Percentiles rank a stretch among this genome's conserved stretches.
These are phyloP conservation scores for Oscheius sp. DNA, from an alignment of 2,888 invertebrate species.

Conservation along the genomic window DNA sequence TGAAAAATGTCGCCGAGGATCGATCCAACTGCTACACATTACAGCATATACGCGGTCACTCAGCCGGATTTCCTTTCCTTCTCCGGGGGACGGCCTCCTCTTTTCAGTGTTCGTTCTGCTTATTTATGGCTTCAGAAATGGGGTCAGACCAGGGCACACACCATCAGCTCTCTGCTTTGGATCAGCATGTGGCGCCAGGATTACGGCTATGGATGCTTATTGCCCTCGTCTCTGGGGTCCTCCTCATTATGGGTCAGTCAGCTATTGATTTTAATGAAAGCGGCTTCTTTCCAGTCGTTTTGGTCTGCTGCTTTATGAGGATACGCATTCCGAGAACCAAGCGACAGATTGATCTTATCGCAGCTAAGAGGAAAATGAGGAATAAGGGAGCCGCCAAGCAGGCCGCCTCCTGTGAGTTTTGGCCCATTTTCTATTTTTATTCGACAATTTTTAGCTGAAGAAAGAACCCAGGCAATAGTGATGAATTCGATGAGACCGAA, in stretches of 20 bases:
- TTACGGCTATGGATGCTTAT: constrained; percentile 72
- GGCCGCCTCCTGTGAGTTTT: constrained; percentile 5
- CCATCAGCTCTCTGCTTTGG: constrained; percentile 60
- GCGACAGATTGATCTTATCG: constrained; percentile 70
- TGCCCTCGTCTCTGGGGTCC: constrained; percentile 70
- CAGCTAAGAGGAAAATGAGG: constrained; percentile 61
- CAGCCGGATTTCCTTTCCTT: constrained; percentile 12
- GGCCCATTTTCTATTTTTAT: neutral
- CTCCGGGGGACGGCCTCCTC: neutral
- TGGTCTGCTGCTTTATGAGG: constrained; percentile 72
- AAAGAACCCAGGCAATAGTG: constrained; percentile 67
- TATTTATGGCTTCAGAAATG: constrained; percentile 15
- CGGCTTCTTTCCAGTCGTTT: constrained; percentile 58
- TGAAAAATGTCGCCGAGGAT: constrained; percentile 15
- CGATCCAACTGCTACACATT: constrained; percentile 28
- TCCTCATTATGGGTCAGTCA: constrained; percentile 68
- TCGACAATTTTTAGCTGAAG: constrained; percentile 47
- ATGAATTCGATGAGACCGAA: constrained; percentile 63
- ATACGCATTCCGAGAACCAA: constrained; percentile 72
- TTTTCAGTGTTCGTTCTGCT: no score
- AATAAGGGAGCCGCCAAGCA: constrained; percentile 43
- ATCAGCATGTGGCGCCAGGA: constrained; percentile 70
- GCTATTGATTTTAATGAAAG: neutral
- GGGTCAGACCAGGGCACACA: constrained; percentile 31
- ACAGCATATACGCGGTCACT: constrained; percentile 13